Percentiles rank a stretch among this genome's conserved stretches.
These are phyloP conservation scores for Sinopyrophorus schimmeli DNA, from an alignment of 2,888 invertebrate species.

Conservation along the genomic window DNA sequence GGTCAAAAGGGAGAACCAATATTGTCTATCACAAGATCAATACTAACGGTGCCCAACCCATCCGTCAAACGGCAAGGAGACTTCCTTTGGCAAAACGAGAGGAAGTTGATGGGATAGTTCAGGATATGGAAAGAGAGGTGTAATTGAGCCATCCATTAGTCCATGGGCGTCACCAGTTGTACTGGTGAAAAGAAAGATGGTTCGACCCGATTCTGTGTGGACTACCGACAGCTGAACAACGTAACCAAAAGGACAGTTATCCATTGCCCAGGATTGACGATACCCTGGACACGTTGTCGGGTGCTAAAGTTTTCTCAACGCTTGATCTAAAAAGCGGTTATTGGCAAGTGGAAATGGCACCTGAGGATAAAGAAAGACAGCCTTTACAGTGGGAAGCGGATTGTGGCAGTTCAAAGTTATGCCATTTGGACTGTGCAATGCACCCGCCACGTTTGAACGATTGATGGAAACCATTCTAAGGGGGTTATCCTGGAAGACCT, in stretches of 20 bases:
- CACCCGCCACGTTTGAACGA: conserved; percentile 41
- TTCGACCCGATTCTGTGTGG: no score
- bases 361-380: conserved; percentile 7
- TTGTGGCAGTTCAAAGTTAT: conserved; percentile 41
- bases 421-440: conserved; percentile 42
- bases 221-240: conserved; percentile 34
- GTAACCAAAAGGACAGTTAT: conserved; percentile 23
- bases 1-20: no score
- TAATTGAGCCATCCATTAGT: conserved; percentile 33
- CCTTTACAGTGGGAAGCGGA: conserved; percentile 37
- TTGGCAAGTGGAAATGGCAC: conserved; percentile 43
- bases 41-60: no score
- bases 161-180: conserved; percentile 31
- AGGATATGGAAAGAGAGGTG: conserved; percentile 35
- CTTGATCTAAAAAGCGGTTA: conserved; percentile 43
- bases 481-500: conserved; percentile 31
- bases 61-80: no score
- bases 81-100: no score
- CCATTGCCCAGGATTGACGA: conserved; percentile 37
- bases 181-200: conserved; percentile 35
- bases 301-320: conserved; percentile 40
- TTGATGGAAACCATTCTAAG: conserved; percentile 37
- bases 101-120: no score
- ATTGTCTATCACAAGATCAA: no score
- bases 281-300: conserved; percentile 36